Evolutionary conservation across 2,888 invertebrate species (phyloP).

Genomic region (Caenorhabditis zanzibari): DNA sequence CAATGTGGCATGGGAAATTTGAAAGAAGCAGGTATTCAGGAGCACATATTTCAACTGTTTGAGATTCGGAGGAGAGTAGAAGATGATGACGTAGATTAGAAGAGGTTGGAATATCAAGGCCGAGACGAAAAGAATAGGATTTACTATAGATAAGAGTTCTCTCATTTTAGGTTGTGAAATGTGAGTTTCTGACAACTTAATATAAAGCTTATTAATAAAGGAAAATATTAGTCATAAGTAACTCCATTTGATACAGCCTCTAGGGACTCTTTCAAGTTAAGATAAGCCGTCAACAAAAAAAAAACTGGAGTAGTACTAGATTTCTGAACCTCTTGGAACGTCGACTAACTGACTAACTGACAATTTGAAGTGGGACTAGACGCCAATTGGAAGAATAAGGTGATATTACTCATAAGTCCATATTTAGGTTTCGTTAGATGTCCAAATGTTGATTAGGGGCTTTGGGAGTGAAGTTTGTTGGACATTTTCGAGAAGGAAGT

Average conservation of each 20-base stretch:
- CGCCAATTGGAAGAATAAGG: not conserved
- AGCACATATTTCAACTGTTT: conserved; percentile 9
- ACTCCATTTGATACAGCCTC: too few species aligned
- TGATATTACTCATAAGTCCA: too few species aligned
- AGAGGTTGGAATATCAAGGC: not conserved
- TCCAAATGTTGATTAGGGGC: too few species aligned
- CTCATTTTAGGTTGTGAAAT: too few species aligned
- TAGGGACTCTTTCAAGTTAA: too few species aligned
- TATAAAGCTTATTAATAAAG: not conserved
- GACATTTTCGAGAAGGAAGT: too few species aligned
- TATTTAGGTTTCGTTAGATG: too few species aligned
- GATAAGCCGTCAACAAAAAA: too few species aligned
- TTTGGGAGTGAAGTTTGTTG: too few species aligned
- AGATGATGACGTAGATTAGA: conserved; percentile 19
- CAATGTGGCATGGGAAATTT: not conserved
- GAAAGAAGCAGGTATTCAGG: conserved; percentile 9
- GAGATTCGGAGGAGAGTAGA: conserved; percentile 23
- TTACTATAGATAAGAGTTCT: not conserved
- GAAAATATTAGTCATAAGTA: not conserved
- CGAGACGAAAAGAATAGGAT: conserved; percentile 1
- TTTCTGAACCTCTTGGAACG: not conserved
- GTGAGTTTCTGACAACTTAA: too few species aligned
- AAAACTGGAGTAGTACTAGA: not conserved
- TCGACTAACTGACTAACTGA: not conserved
- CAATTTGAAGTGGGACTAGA: not conserved